Conservation (phyloP, 2,888 invertebrate species). For the Mythimna lalbum region DNA sequence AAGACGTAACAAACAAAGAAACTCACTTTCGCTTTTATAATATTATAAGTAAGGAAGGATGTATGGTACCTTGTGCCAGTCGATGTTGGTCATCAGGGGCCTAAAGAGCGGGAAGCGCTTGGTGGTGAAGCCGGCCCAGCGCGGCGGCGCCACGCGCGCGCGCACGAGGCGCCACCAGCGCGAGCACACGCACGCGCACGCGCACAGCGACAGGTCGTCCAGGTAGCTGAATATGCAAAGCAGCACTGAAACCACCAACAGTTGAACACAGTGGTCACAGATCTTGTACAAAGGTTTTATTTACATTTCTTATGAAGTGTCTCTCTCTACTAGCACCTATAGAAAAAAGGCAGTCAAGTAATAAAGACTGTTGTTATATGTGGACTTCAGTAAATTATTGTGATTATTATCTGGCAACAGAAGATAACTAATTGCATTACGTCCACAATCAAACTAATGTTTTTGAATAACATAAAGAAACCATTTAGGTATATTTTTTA, state of each 20-base stretch:
- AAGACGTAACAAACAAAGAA: no score
- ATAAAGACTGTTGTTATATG: not conserved
- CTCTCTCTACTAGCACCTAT: no score
- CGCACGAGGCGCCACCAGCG: constrained; percentile 96
- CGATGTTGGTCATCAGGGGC: constrained; percentile 92
- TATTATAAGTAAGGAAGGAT: no score
- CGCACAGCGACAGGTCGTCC: constrained; percentile 97
- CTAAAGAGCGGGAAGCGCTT: constrained; percentile 96
- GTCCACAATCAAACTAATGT: not conserved
- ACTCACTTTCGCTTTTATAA: no score
- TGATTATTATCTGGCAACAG: not conserved
- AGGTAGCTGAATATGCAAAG: constrained; percentile 96
- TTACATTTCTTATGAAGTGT: not conserved
- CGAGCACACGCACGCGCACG: constrained; percentile 96
- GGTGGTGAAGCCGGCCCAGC: constrained; percentile 95
- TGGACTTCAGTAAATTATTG: not conserved
- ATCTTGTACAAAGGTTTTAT: not conserved
- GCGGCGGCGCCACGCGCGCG: constrained; percentile 94
- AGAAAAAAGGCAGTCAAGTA: not conserved
- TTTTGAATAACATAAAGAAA: not conserved
- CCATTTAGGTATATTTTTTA: no score
- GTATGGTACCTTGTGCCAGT: constrained; percentile 94
- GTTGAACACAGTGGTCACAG: not conserved
- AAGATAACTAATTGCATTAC: no score
- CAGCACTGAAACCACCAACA: constrained; percentile 91